These are phyloP conservation scores for Chascanopsetta lugubris DNA, from an alignment of 2,113 vertebrate species.

Conservation along the genomic window DNA sequence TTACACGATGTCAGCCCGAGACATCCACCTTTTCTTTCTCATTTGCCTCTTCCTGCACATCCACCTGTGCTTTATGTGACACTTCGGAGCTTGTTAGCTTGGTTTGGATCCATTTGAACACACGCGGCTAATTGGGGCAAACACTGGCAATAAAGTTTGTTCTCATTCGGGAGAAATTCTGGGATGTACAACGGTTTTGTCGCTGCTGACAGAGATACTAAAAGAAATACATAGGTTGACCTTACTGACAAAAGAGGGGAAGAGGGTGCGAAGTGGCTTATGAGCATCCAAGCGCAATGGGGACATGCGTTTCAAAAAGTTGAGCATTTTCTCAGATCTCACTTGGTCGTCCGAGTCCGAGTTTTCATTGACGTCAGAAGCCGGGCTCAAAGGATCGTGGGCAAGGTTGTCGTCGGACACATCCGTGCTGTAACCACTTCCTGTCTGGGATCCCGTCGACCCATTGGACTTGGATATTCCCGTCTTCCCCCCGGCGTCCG, in stretches of 20 bases:
- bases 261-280: neutral
- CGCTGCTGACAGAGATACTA: neutral
- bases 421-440: conserved; percentile 97
- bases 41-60: neutral
- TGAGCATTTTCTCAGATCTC: neutral
- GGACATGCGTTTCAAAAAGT: neutral
- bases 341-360: conserved; percentile 97
- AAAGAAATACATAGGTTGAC: neutral
- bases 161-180: neutral
- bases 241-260: neutral
- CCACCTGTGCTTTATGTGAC: neutral
- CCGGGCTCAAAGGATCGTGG: conserved; percentile 86
- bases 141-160: neutral
- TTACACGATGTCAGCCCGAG: neutral
- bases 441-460: conserved; percentile 94
- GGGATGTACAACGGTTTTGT: neutral
- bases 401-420: conserved; percentile 95
- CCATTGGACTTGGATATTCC: conserved; percentile 91
- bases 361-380: conserved; percentile 89
- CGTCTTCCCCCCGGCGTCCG: conserved; percentile 79
- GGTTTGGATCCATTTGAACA: neutral
- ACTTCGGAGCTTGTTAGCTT: conserved; percentile 1
- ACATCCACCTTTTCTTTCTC: neutral
- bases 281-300: neutral
- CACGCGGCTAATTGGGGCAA: neutral